Conservation (phyloP, 2,888 invertebrate species). For the Agriopis leucophaearia region DNA sequence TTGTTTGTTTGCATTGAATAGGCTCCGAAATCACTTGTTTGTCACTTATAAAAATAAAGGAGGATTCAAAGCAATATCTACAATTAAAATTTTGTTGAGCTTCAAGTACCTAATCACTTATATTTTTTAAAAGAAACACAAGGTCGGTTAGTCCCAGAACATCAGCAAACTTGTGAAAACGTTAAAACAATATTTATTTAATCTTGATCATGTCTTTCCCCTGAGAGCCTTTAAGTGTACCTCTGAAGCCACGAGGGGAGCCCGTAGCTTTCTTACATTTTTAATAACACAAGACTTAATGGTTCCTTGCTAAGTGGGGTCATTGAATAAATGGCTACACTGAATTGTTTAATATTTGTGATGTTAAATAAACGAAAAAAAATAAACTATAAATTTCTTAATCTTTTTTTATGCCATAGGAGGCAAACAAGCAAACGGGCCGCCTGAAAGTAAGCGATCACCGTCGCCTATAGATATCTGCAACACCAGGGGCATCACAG, state of each 20-base stretch:
- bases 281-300: conserved; percentile 36
- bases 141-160: not conserved
- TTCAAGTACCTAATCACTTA: not conserved
- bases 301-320: conserved; percentile 8
- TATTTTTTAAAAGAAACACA: not conserved
- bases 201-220: conserved; percentile 25
- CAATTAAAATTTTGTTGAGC: too few relatives aligned
- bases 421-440: too few relatives aligned
- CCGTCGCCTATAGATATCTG: too few relatives aligned
- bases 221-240: conserved; percentile 30
- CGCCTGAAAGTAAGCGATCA: too few relatives aligned
- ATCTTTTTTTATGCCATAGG: too few relatives aligned
- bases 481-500: too few relatives aligned
- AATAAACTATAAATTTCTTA: not conserved
- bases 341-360: not conserved
- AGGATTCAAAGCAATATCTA: not conserved
- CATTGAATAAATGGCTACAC: conserved; percentile 3
- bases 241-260: conserved; percentile 34
- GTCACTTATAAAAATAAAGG: too few relatives aligned
- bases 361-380: too few relatives aligned
- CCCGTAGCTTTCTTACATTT: conserved; percentile 42
- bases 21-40: too few relatives aligned
- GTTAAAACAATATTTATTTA: conserved; percentile 27
- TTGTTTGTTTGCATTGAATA: too few relatives aligned
- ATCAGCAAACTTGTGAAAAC: conserved; percentile 9